Evolutionary conservation across 1,140 invertebrate species (phyloP).

Genomic region (Bombus sibiricus): DNA sequence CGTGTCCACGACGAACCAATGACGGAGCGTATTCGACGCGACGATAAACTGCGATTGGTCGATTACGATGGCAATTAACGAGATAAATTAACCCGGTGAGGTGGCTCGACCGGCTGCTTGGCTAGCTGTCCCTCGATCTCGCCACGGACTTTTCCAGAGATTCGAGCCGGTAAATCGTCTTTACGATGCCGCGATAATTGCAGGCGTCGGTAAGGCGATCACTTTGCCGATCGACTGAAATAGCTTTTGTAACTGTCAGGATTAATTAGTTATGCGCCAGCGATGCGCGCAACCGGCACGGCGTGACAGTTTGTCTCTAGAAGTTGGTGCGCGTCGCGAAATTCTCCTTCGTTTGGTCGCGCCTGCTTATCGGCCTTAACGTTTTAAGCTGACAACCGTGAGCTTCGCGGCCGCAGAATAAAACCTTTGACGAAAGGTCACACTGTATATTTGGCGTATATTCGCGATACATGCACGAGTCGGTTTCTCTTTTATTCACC

Average conservation of each 20-base stretch:
- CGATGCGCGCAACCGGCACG: slow-evolving; percentile 7
- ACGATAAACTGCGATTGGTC: slow-evolving; percentile 52
- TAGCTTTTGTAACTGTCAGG: slow-evolving; percentile 40
- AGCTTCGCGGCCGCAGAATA: not conserved
- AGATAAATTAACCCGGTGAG: slow-evolving; percentile 62
- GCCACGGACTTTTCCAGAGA: slow-evolving; percentile 31
- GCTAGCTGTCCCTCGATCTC: slow-evolving; percentile 9
- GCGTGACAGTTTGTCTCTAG: slow-evolving; percentile 32
- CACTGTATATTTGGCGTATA: not conserved
- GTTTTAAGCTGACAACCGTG: slow-evolving; percentile 64
- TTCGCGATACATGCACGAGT: not conserved
- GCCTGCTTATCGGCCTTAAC: slow-evolving; percentile 63
- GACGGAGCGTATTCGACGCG: slow-evolving; percentile 10
- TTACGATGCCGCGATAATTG: slow-evolving; percentile 51
- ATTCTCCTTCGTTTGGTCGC: slow-evolving; percentile 63
- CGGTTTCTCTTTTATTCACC: not conserved
- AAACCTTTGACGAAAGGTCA: not conserved
- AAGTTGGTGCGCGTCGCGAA: slow-evolving; percentile 35
- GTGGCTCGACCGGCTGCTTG: slow-evolving; percentile 26
- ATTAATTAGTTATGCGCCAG: slow-evolving; percentile 64
- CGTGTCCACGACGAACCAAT: slow-evolving; percentile 46
- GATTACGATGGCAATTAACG: slow-evolving; percentile 59
- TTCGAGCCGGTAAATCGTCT: slow-evolving; percentile 27
- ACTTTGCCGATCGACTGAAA: slow-evolving; percentile 56
- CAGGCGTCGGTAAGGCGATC: slow-evolving; percentile 60